Evolutionary conservation across 1,140 invertebrate genomes (phyloP).

Genomic region (Tetraneura akinire): DNA sequence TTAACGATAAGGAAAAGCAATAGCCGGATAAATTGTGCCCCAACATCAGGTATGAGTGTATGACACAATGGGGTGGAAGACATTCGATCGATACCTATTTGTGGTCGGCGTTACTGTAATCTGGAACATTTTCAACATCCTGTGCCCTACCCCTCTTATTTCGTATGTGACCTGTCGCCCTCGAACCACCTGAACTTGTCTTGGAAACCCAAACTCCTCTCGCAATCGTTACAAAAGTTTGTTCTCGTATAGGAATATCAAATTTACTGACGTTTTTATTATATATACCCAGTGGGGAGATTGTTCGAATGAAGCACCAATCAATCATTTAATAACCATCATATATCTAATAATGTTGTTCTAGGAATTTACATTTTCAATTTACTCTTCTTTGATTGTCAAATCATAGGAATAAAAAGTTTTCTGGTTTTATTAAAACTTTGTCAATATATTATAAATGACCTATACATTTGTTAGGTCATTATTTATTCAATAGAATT

Average conservation of each 20-base stretch:
- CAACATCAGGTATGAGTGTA: conserved; percentile 14
- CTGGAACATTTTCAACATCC: conserved; percentile 23
- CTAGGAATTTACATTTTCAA: neutral
- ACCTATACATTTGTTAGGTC: conserved; percentile 11
- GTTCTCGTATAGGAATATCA: neutral
- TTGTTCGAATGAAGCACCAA: neutral
- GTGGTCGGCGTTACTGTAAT: conserved; percentile 24
- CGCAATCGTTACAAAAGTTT: neutral
- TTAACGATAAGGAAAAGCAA: conserved; percentile 43
- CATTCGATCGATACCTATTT: conserved; percentile 18
- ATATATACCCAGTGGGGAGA: neutral
- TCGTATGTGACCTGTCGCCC: conserved; percentile 11
- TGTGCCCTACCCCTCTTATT: neutral
- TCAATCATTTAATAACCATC: neutral
- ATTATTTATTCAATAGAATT: neutral
- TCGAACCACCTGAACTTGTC: neutral
- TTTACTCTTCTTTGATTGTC: neutral
- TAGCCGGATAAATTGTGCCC: conserved; percentile 25
- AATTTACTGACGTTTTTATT: neutral
- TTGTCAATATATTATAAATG: neutral
- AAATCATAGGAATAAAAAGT: neutral
- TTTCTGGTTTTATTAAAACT: neutral
- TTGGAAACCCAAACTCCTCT: neutral
- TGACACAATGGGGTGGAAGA: conserved; percentile 2
- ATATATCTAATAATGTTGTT: neutral